These are phyloP conservation scores for Anastatus disparis DNA, from an alignment of 1,140 invertebrate genomes.

Conservation along the genomic window DNA sequence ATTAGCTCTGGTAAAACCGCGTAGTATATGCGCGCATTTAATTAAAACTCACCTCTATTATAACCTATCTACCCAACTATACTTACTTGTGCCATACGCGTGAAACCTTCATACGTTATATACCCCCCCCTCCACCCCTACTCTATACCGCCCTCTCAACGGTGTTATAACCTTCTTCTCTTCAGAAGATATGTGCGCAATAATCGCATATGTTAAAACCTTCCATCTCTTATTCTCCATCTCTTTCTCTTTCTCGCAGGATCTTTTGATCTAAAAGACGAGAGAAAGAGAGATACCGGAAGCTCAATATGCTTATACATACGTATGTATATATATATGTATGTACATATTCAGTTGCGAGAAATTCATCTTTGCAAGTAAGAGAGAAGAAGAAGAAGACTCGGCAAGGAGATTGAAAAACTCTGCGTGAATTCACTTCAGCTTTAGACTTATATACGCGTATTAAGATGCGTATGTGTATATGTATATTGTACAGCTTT, in stretches of 20 bases:
- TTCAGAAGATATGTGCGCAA: neutral
- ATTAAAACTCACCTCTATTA: conserved; percentile 26
- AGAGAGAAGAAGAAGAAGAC: no score
- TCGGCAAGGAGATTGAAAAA: neutral
- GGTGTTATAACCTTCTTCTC: neutral
- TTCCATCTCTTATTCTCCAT: neutral
- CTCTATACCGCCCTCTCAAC: no score
- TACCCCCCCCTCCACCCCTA: no score
- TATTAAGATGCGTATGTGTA: no score
- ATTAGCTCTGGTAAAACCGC: no score
- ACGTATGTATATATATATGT: neutral
- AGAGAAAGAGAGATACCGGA: neutral
- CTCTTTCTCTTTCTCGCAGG: neutral
- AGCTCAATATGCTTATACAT: neutral
- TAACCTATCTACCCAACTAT: neutral
- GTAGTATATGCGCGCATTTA: conserved; percentile 20
- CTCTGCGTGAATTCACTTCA: no score
- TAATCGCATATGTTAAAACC: neutral
- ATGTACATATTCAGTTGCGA: neutral
- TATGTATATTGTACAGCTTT: no score
- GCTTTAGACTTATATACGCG: no score
- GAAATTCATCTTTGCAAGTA: conserved; percentile 9
- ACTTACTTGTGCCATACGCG: no score
- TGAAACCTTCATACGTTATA: neutral
- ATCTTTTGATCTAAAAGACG: conserved; percentile 29